A percentile compares a stretch with the other conserved stretches of the same genome.
Conservation (phyloP, 2,797 vertebrate genomes). For the Myotis myotis region DNA sequence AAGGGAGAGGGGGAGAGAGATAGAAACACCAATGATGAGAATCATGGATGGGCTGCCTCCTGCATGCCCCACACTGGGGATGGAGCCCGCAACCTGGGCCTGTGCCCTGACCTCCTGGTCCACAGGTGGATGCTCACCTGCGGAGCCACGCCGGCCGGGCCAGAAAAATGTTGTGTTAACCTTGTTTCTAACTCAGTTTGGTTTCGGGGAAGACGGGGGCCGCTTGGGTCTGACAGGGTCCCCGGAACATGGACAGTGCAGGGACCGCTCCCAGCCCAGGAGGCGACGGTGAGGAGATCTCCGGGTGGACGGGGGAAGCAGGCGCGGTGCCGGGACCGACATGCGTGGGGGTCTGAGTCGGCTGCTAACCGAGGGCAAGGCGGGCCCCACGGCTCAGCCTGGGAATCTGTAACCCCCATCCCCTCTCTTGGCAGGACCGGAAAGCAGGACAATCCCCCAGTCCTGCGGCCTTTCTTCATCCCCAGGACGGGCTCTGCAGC, state of each 20-base stretch:
- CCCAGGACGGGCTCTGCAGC: constrained; percentile 11
- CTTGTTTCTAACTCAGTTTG: not conserved
- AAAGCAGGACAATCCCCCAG: constrained; percentile 58
- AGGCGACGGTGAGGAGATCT: not conserved
- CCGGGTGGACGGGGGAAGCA: not conserved
- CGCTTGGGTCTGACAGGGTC: not conserved
- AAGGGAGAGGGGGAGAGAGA: no score
- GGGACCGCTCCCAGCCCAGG: not conserved
- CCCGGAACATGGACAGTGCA: not conserved
- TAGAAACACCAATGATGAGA: no score
- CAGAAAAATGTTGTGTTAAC: not conserved
- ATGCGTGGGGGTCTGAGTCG: not conserved
- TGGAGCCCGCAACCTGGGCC: no score
- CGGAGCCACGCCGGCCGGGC: no score
- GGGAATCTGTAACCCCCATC: constrained; percentile 65
- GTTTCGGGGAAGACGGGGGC: not conserved
- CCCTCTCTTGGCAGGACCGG: constrained; percentile 60
- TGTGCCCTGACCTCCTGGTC: no score
- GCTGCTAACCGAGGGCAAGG: constrained; percentile 13
- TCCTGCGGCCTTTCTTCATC: constrained; percentile 34
- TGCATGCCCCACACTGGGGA: no score
- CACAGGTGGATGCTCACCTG: no score
- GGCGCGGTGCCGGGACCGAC: not conserved
- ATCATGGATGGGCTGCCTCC: no score
- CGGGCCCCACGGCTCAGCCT: constrained; percentile 31